Base-by-base conservation (phyloP, 2,113 vertebrate species). In the Chrysemys picta region DNA sequence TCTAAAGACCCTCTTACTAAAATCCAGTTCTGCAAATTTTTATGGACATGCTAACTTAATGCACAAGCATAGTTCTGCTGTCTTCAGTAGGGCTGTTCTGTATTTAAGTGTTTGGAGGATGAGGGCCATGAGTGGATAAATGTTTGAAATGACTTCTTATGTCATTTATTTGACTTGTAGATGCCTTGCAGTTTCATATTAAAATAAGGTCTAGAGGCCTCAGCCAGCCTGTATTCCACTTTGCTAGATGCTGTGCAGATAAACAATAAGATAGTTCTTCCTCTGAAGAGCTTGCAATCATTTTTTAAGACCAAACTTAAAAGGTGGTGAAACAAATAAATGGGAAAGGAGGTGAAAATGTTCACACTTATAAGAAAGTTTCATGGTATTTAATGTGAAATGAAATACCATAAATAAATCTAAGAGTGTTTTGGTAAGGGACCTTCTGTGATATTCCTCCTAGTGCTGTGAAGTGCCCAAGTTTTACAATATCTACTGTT, bases 131-230 rank as follows among this genome's bases (percentile, higher is more conserved):
- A 76, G 16, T 6, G 35, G 35, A n/a, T 38, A 72, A 72, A 72
- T 89, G 53, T 85, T 75, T 11, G 6, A 80, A 49, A 65, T 62
- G 29, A 13, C 25, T 93, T 95, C 27, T 4, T 50, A 79, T 72
- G 79, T 19, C 69, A 62, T 49, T 3, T 42, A 35, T 78, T 80
- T 82, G 1, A 12, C 86, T 96, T 93, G 11, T 86, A 45, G 38
- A 95, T 78, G 29, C 31, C 89, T 78, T 92, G 4, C n/a, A 0
- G 27, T 45, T 2, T 84, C 54, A 27, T 85, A 35, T 54, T 38
- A 22, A 82, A 42, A 42, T 82, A 47, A 12, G 9, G 2, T 12
- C 52, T 78, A 53, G 9, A 69, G 35, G 35, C 17, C 17, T n/a
- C n/a, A 38, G n/a, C 9, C 1, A 10, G n/a, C 10, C 65, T n/a